phyloP scores from a whole-genome alignment of 2,888 invertebrate species.

The Spodoptera littoralis region DNA sequence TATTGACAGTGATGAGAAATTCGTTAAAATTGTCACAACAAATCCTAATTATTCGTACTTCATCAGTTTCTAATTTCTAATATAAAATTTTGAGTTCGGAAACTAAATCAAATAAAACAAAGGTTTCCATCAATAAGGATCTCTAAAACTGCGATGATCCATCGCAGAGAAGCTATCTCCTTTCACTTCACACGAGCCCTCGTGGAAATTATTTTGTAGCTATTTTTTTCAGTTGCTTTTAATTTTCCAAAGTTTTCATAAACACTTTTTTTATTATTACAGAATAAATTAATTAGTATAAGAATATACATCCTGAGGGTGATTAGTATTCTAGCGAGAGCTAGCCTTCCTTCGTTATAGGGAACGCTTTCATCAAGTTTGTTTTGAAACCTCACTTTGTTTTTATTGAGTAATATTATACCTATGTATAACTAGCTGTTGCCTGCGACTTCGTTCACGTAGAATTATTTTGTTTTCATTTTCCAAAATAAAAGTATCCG shows the following conservation, averaged over 20 bases:
- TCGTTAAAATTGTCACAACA: too few species aligned
- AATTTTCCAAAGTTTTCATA: conserved; percentile 47
- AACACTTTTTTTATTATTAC: conserved; percentile 39
- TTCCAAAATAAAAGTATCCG: too few species aligned
- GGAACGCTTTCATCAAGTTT: conserved; percentile 17
- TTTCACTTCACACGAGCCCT: conserved; percentile 49
- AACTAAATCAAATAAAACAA: too few species aligned
- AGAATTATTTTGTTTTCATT: too few species aligned
- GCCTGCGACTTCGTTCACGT: too few species aligned
- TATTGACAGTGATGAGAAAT: too few species aligned
- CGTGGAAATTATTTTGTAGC: conserved; percentile 44
- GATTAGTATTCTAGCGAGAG: conserved; percentile 29
- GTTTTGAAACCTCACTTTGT: conserved; percentile 18
- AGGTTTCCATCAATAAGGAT: conserved; percentile 35
- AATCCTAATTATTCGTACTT: too few species aligned
- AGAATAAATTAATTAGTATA: conserved; percentile 44
- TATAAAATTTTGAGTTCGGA: too few species aligned
- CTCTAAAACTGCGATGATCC: conserved; percentile 55
- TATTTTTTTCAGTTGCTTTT: conserved; percentile 31
- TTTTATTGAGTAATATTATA: too few species aligned
- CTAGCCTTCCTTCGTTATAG: conserved; percentile 16
- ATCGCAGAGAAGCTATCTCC: conserved; percentile 52
- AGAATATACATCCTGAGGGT: conserved; percentile 33
- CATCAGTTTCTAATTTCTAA: too few species aligned
- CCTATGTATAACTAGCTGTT: too few species aligned